Evolutionary conservation across 1,140 invertebrate species (phyloP).

Genomic region (Lepidurus couesii): DNA sequence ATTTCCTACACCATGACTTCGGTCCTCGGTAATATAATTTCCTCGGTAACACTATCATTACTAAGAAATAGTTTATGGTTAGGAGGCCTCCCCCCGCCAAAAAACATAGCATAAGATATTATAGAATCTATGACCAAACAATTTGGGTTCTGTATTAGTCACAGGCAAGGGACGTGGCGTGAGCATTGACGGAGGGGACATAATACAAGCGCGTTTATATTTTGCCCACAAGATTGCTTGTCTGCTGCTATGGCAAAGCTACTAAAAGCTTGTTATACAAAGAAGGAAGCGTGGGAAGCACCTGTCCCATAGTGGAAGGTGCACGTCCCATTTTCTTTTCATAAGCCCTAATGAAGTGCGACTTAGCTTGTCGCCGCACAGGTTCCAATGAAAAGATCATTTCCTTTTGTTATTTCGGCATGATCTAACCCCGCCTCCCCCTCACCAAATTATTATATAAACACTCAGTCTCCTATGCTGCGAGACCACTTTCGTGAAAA

Average conservation of each 20-base stretch:
- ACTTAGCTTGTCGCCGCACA: neutral
- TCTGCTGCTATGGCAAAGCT: neutral
- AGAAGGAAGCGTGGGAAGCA: conserved; percentile 11
- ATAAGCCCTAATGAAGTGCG: conserved; percentile 5
- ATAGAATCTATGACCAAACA: neutral
- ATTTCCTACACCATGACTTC: neutral
- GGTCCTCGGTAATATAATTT: neutral
- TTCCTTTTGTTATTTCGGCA: neutral
- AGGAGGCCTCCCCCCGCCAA: neutral
- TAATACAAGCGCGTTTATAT: no score
- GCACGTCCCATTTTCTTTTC: neutral
- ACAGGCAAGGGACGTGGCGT: neutral
- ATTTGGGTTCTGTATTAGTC: neutral
- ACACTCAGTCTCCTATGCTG: neutral
- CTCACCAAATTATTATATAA: neutral
- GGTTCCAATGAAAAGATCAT: neutral
- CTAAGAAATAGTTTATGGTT: conserved; percentile 5
- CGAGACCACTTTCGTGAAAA: no score
- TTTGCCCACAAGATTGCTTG: no score
- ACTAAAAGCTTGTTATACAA: neutral
- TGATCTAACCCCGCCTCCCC: neutral
- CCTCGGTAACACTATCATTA: neutral
- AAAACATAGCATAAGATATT: neutral
- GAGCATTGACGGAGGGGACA: no score
- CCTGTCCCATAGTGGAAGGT: neutral